These are phyloP conservation scores for Lagopus leucura DNA, from an alignment of 2,113 vertebrate genomes.

Conservation along the genomic window DNA sequence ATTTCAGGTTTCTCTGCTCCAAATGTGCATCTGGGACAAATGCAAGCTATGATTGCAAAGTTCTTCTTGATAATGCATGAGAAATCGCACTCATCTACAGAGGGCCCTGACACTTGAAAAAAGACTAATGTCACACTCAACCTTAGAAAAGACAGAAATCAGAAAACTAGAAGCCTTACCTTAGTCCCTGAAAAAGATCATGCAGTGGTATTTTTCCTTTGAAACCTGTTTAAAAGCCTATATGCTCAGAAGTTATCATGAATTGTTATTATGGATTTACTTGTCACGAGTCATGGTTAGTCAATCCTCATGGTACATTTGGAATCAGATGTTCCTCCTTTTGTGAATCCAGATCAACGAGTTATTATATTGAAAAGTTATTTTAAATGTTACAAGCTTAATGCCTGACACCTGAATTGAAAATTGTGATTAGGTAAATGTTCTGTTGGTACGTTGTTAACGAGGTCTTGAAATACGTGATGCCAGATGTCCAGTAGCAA, in stretches of 20 bases:
- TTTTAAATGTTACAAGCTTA: not conserved
- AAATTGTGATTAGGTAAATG: not conserved
- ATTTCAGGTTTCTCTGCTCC: not conserved
- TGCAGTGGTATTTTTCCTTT: too few relatives aligned
- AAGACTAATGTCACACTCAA: not conserved
- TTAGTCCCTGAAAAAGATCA: not conserved
- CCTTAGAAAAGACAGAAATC: not conserved
- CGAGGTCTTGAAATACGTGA: not conserved
- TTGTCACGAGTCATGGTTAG: not conserved
- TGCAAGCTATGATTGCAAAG: not conserved
- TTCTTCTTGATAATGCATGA: not conserved
- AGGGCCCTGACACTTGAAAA: not conserved
- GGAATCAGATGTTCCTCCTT: not conserved
- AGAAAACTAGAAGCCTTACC: not conserved
- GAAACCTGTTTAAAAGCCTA: not conserved
- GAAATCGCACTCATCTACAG: not conserved
- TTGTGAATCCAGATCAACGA: not conserved
- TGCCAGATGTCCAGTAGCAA: conserved; percentile 31
- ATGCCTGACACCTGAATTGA: not conserved
- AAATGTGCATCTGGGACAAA: not conserved
- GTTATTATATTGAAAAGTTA: not conserved
- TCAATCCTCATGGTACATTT: not conserved
- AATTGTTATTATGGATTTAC: not conserved
- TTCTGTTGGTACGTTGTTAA: not conserved
- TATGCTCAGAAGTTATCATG: not conserved